Evolutionary conservation across 2,888 invertebrate genomes (phyloP).

Genomic region (Trachelus troglodyta): DNA sequence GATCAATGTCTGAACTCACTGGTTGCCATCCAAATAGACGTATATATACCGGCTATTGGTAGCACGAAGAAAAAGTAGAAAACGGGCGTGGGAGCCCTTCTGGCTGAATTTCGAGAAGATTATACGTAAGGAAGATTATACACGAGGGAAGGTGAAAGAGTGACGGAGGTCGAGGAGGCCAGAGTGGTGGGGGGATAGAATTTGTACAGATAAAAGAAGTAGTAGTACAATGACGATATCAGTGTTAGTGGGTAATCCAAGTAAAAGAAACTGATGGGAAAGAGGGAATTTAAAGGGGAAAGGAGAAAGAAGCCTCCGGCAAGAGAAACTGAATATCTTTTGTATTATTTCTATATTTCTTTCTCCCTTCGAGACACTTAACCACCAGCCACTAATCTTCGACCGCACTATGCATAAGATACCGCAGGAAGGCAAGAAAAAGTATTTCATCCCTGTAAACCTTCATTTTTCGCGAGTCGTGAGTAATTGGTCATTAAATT

Average conservation of each 20-base stretch:
- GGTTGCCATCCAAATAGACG: too few relatives aligned
- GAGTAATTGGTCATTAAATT: slow-evolving; percentile 22
- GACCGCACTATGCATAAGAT: slow-evolving; percentile 30
- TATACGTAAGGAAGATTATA: slow-evolving; percentile 1
- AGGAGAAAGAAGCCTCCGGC: slow-evolving; percentile 17
- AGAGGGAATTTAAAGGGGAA: background rate
- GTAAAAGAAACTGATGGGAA: background rate
- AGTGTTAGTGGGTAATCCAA: background rate
- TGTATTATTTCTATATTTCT: slow-evolving; percentile 26
- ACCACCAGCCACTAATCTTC: slow-evolving; percentile 30
- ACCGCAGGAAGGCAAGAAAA: slow-evolving; percentile 30
- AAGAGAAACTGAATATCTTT: slow-evolving; percentile 42
- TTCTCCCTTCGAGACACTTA: slow-evolving; percentile 2
- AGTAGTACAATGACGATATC: background rate
- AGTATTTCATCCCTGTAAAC: background rate
- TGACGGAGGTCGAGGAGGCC: background rate
- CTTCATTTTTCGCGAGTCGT: background rate
- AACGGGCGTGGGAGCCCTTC: slow-evolving; percentile 1
- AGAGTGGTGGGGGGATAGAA: background rate
- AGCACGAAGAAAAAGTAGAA: background rate
- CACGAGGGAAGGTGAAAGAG: background rate
- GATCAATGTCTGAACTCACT: too few relatives aligned
- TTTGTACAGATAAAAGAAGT: background rate
- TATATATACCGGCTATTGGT: too few relatives aligned
- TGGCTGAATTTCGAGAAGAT: slow-evolving; percentile 1